Base-by-base conservation (phyloP, 2,888 invertebrate genomes). In the Pegoplata infirma region DNA sequence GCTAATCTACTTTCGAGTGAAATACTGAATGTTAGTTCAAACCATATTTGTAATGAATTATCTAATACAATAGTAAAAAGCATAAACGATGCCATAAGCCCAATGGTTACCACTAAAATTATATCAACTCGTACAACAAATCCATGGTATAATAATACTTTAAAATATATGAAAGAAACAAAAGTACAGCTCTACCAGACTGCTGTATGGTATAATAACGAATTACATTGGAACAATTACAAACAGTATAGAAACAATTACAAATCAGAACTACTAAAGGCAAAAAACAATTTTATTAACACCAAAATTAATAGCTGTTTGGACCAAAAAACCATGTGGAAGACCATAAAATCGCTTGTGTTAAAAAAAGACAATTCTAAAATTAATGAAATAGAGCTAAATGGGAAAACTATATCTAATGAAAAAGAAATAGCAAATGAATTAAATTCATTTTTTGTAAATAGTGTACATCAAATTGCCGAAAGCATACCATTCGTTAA, bases 401-500 rank as follows among this genome's bases (percentile, higher is more conserved):
- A 40, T 40, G 58, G 40, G 1, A 58, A 23, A 40, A 3, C 17
- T 3, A 40, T 58, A 58, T n/a, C 40, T 1, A 40, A 23, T n/a
- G 58, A 58, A 14, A 4, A 14, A 21, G n/a, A 44, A 44, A 44
- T 59, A 4, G 23, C 44, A 1, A 25, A 14, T 6, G 25, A 59
- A 25, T 19, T 59, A 59, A 59, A 59, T 16, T 46, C 23, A 10
- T 59, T 59, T 25, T 59, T 59, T 59, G 19, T 59, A 16, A 14
- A 17, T 0, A 44, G 40, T 14, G 58, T 58, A 1, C 10, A 36
- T 8, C 4, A 58, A 40, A 58, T 58, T 12, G 4, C 23, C 14
- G 16, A 44, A 10, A 25, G 10, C 16, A 59, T 44, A 5, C 12
- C 14, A 25, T 23, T 5, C 12, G 16, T 46, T 4, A 10, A 3